These are phyloP conservation scores for Acheta domesticus DNA, from an alignment of 2,888 invertebrate species.

Conservation along the genomic window DNA sequence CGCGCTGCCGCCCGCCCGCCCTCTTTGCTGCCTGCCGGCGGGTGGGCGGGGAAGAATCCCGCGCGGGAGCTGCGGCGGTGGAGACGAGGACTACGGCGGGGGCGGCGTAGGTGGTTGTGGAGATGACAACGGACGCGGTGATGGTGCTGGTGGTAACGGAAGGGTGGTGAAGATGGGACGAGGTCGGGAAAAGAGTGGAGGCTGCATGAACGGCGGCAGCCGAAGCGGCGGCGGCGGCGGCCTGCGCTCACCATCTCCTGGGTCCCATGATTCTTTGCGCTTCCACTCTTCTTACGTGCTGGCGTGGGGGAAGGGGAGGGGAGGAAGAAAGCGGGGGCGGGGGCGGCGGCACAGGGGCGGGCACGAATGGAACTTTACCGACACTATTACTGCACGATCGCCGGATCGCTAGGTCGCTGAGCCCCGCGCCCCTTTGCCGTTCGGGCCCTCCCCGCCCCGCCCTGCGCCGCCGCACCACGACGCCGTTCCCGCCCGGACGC, in stretches of 20 bases:
- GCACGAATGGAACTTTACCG: slow-evolving; percentile 18
- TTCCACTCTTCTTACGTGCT: slow-evolving; percentile 12
- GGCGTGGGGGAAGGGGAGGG: background rate
- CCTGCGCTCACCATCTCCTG: slow-evolving; percentile 38
- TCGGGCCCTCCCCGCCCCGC: background rate
- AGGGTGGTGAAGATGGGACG: background rate
- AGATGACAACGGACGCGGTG: slow-evolving; percentile 39
- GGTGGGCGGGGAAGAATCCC: background rate
- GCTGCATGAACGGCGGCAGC: background rate
- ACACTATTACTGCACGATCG: slow-evolving; percentile 18
- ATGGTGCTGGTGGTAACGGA: no score
- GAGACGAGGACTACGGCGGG: slow-evolving; percentile 27
- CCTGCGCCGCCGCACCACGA: background rate
- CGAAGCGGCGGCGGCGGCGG: slow-evolving; percentile 38
- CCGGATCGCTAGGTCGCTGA: background rate
- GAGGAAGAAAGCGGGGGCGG: background rate
- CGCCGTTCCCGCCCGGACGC: background rate
- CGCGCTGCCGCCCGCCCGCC: no score
- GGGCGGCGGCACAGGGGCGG: background rate
- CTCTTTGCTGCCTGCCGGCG: no score
- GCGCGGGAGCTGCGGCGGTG: background rate
- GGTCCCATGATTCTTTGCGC: slow-evolving; percentile 33
- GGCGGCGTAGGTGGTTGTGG: background rate
- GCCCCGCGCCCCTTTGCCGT: background rate
- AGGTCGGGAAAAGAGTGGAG: slow-evolving; percentile 27